Conservation (phyloP, 1,140 invertebrate genomes). For the Pogonomyrmex barbatus region DNA sequence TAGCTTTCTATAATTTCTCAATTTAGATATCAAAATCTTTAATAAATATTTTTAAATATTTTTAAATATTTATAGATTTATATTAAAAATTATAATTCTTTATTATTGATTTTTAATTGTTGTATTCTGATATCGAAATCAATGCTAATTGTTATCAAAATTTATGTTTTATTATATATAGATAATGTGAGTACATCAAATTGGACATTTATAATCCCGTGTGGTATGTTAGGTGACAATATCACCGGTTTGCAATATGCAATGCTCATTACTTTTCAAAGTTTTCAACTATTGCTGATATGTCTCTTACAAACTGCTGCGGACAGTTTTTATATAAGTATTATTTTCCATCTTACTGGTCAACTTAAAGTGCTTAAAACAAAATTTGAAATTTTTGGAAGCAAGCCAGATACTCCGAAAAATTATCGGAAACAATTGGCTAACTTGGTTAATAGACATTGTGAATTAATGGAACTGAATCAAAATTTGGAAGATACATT, state of each 20-base stretch:
- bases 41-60: not conserved
- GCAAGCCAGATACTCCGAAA: not conserved
- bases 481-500: constrained; percentile 41
- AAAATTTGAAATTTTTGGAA: constrained; percentile 28
- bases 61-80: not conserved
- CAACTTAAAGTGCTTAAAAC: constrained; percentile 41
- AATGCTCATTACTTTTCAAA: constrained; percentile 7
- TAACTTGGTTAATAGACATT: constrained; percentile 29
- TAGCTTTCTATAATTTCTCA: not conserved
- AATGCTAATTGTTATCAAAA: not conserved
- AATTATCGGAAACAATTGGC: constrained; percentile 42
- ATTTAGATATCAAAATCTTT: not conserved
- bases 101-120: not conserved
- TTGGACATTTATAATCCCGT: constrained; percentile 5
- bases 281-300: constrained; percentile 2
- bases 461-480: constrained; percentile 19
- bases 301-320: constrained; percentile 28
- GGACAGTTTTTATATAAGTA: constrained; percentile 67
- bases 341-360: constrained; percentile 37
- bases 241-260: not conserved
- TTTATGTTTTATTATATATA: not conserved
- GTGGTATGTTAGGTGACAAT: constrained; percentile 2
- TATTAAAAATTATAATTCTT: not conserved
- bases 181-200: not conserved
- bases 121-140: not conserved